Percentiles rank a stretch among this genome's conserved stretches.
Conservation (phyloP, 2,888 invertebrate species). For the Rhingia rostrata region DNA sequence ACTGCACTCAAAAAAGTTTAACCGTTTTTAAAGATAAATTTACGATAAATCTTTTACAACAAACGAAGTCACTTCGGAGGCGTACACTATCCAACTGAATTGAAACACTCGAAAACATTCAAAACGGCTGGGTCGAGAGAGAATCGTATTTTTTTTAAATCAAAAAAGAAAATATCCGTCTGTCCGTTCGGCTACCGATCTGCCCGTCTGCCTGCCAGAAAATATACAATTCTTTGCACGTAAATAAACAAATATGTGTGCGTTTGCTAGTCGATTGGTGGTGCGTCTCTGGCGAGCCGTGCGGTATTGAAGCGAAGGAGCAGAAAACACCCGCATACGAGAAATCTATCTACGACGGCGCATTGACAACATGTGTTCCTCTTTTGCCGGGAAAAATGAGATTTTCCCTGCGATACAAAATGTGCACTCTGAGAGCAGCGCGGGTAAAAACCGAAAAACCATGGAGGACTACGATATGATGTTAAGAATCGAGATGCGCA, state of each 20-base stretch:
- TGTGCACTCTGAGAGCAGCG: conserved; percentile 11
- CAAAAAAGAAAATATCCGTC: conserved; percentile 69
- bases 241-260: conserved; percentile 72
- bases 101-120: conserved; percentile 65
- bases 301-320: conserved; percentile 53
- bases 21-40: conserved; percentile 41
- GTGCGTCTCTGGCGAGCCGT: conserved; percentile 40
- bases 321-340: conserved; percentile 72
- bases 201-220: conserved; percentile 67
- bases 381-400: conserved; percentile 48
- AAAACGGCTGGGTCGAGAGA: conserved; percentile 58
- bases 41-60: conserved; percentile 36
- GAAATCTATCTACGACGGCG: conserved; percentile 69
- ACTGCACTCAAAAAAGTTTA: conserved; percentile 26
- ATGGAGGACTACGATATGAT: conserved; percentile 42
- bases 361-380: conserved; percentile 71
- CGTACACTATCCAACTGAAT: conserved; percentile 70
- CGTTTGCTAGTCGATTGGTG: conserved; percentile 58
- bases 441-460: conserved; percentile 9
- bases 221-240: conserved; percentile 74
- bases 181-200: conserved; percentile 67
- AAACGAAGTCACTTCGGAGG: conserved; percentile 68
- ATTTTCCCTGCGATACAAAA: conserved; percentile 46
- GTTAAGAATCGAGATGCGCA: conserved; percentile 36
- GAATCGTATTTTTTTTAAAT: conserved; percentile 40